Base-by-base conservation (phyloP, 2,888 invertebrate genomes). In the Rhyacophila evoluta region DNA sequence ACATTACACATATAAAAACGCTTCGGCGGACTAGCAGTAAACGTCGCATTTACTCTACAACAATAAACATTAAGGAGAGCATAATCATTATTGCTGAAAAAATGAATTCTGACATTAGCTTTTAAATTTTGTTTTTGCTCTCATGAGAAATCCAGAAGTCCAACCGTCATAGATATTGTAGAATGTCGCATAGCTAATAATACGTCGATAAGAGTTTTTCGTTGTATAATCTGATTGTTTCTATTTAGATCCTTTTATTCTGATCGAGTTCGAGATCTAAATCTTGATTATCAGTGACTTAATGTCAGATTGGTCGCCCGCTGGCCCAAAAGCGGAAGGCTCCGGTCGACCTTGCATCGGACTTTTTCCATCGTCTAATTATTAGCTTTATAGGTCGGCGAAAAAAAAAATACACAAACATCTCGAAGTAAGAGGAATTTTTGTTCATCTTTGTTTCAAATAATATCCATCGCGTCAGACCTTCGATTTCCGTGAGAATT, bases 401-500 rank as follows among this genome's bases (percentile, higher is more conserved):
- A 55, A 55, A 55, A 55, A 55, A 55, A 19, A 19, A 55, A 55
- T 19, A 38, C 4, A 38, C 10, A 55, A 55, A 55, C 25, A 3
- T 55, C 55, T 15, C 55, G 19, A 55, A 55, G 55, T 55, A 55
- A 55, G 19, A 55, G 55, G 55, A 55, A 55, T 55, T 19, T n/a
- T 6, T 55, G 55, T 55, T 55, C 55, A 55, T 55, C 55, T 55
- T 55, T 55, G 55, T 55, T 55, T 55, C 19, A 55, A 55, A 55
- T 55, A 12, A 55, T 55, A 55, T 10, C 41, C 19, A 41, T 41
- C 41, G 41, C 19, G 0, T 55, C 19, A 19, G 55, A 25, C 55
- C 55, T 55, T 55, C 55, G 55, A 55, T 55, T 55, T 55, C 55
- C 55, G 55, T 55, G 55, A 55, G 55, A 55, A 55, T 55, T 55